These are phyloP conservation scores for Spheniscus mendiculus DNA, from an alignment of 2,113 vertebrate genomes.

Conservation along the genomic window DNA sequence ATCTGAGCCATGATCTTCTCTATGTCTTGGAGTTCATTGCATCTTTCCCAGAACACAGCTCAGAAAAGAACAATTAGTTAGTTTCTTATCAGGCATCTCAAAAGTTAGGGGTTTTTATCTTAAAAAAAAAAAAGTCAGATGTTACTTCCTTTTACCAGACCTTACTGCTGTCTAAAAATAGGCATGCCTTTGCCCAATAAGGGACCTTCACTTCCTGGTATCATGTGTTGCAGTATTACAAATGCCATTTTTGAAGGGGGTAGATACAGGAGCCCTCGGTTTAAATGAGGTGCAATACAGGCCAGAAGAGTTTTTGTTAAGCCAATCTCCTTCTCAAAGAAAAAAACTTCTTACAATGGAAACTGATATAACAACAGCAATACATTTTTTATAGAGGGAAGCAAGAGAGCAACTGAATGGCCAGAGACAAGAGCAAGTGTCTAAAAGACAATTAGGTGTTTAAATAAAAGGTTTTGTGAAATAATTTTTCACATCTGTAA, in stretches of 20 bases:
- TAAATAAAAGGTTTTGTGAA: not conserved
- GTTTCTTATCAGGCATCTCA: not conserved
- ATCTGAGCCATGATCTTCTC: conserved; percentile 99
- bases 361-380: not conserved
- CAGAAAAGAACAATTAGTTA: not conserved
- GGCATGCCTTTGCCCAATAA: not conserved
- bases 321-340: not conserved
- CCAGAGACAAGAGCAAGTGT: not conserved
- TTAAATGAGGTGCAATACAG: not conserved
- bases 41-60: conserved; percentile 99
- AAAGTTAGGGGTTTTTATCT: not conserved
- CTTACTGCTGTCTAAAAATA: not conserved
- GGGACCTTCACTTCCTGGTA: not conserved
- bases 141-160: not conserved
- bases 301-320: not conserved
- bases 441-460: not conserved
- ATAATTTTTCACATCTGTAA: not conserved
- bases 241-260: not conserved
- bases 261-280: not conserved
- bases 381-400: not conserved
- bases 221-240: not conserved
- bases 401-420: not conserved
- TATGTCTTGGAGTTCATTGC: conserved; percentile 97
- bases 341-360: not conserved
- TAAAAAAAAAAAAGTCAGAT: not conserved